Evolutionary conservation across 2,113 vertebrate genomes (phyloP).

Genomic region (Misgurnus anguillicaudatus): DNA sequence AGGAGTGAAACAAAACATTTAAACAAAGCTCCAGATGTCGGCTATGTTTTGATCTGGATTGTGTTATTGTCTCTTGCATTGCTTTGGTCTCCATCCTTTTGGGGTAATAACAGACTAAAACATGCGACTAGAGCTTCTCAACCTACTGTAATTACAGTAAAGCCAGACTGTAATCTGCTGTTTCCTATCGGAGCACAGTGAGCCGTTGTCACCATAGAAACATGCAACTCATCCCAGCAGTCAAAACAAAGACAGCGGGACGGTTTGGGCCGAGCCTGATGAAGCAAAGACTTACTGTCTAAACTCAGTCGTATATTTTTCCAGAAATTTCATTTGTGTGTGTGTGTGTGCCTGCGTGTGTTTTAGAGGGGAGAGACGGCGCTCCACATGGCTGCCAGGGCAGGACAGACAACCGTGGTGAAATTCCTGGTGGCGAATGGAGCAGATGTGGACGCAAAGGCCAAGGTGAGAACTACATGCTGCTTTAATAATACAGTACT

Average conservation of each 20-base stretch:
- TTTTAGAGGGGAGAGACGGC: slow-evolving; percentile 95
- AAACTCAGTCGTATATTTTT: slow-evolving; percentile 19
- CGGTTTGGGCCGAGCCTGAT: slow-evolving; percentile 29
- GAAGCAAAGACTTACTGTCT: slow-evolving; percentile 37
- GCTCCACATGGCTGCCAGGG: slow-evolving; percentile 95
- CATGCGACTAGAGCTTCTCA: slow-evolving; percentile 34
- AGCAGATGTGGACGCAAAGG: slow-evolving; percentile 90
- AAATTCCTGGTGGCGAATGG: slow-evolving; percentile 92
- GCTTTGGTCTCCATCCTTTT: slow-evolving; percentile 38
- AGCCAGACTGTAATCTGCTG: slow-evolving; percentile 56
- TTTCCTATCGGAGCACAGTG: slow-evolving; percentile 23
- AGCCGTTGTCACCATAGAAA: slow-evolving; percentile 34
- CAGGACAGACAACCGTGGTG: slow-evolving; percentile 91
- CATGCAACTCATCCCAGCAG: slow-evolving; percentile 25
- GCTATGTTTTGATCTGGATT: background rate
- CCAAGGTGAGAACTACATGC: slow-evolving; percentile 82
- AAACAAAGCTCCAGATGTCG: background rate
- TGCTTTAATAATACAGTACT: background rate
- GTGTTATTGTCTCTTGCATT: slow-evolving; percentile 3
- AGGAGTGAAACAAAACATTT: background rate
- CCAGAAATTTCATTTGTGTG: slow-evolving; percentile 36
- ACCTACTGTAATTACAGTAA: slow-evolving; percentile 56
- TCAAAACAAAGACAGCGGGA: slow-evolving; percentile 40
- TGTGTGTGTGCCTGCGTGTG: slow-evolving; percentile 14
- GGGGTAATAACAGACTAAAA: slow-evolving; percentile 50